Conservation (phyloP, 2,888 invertebrate genomes). For the Furcula furcula region DNA sequence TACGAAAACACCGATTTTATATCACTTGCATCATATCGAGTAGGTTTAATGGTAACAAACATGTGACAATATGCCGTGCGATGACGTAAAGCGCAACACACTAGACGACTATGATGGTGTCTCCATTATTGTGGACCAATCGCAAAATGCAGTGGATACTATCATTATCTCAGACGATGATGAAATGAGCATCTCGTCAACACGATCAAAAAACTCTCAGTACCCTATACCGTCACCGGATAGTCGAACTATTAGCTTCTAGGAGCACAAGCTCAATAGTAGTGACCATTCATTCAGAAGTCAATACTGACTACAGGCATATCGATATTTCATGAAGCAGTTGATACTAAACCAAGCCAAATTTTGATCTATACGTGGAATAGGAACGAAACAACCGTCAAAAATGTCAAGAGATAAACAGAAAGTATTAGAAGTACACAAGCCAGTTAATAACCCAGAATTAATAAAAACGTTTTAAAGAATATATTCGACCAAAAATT, state of each 20-base stretch:
- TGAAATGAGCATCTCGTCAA: too few species aligned
- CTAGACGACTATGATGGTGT: not conserved
- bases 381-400: not conserved
- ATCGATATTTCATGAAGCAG: not conserved
- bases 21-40: not conserved
- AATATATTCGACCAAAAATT: constrained; percentile 20
- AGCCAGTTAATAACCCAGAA: not conserved
- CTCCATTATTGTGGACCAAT: not conserved
- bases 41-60: not conserved
- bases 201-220: too few species aligned
- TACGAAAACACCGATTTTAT: too few species aligned
- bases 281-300: not conserved
- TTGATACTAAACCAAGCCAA: not conserved
- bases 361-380: not conserved
- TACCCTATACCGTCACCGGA: not conserved
- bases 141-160: too few species aligned
- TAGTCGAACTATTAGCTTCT: too few species aligned
- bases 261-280: too few species aligned
- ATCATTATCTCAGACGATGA: too few species aligned
- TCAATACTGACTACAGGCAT: not conserved
- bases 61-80: not conserved
- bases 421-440: not conserved
- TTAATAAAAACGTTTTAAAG: constrained; percentile 8
- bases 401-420: constrained; percentile 13
- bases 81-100: not conserved